Conservation (phyloP, 23 tunicate genomes). For the Ascidia mentula region DNA sequence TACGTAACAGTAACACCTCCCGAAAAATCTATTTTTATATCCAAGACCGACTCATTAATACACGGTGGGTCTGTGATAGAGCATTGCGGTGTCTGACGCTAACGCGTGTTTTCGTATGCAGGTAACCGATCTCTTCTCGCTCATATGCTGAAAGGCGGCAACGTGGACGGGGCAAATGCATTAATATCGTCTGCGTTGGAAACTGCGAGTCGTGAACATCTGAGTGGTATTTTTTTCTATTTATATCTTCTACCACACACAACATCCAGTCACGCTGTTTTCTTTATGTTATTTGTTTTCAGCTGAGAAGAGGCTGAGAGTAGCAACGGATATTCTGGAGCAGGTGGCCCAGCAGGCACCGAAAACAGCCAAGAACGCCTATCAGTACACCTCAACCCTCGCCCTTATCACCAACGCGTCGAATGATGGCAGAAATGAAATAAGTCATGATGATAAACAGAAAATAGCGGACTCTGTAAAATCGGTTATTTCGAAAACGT, state of each 20-base stretch:
- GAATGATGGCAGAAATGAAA: background rate
- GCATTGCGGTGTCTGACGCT: too few species aligned
- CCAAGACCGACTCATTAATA: background rate
- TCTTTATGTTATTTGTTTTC: too few species aligned
- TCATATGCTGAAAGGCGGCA: constrained; percentile 14
- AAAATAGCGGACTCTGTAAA: background rate
- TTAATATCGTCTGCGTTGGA: constrained; percentile 7
- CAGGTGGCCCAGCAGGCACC: background rate
- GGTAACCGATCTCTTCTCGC: background rate
- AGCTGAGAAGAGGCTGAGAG: background rate
- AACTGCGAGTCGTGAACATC: background rate
- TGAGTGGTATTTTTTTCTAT: background rate
- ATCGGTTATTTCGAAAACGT: background rate
- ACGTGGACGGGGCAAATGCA: constrained; percentile 11
- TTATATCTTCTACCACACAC: background rate
- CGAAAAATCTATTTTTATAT: background rate
- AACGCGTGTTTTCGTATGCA: too few species aligned
- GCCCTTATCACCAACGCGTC: background rate
- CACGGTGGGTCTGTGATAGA: too few species aligned
- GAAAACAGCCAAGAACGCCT: background rate
- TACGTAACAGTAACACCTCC: background rate
- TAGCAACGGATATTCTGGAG: background rate
- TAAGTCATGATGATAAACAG: background rate
- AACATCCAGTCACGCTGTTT: too few species aligned
- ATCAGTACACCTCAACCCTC: background rate